Base-by-base conservation (phyloP, 1,140 invertebrate genomes). In the Diuraphis noxia region DNA sequence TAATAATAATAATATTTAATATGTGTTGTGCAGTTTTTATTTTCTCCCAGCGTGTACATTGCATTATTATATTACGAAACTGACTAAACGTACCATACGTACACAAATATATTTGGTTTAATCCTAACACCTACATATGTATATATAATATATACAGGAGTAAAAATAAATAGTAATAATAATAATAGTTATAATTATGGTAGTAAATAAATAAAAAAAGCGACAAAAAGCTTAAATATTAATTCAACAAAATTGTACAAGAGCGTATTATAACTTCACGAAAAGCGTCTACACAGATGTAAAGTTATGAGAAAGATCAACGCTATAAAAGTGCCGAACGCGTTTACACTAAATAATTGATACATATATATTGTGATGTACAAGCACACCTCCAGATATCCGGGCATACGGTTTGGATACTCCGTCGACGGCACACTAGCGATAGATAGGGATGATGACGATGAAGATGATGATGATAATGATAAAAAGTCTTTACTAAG, bases 381-480 rank as follows among this genome's bases (percentile, higher is more conserved):
- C 77, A 82, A 91, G 89, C 89, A 91, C 89, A 82, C 89, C 89
- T 91, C 89, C 89, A 91, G 25, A 46, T 82, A 82, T 30, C 77
- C 36, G 89, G 89, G 72, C 72, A 36, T 9, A 38, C 88, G 43
- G 77, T 90, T 87, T 38, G 49, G 49, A 49, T 79, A 36, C 2
- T 90, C n/a, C 19, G n/a, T 40, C n/a, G 40, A 46, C 19, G 56
- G 56, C 13, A 72, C 56, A n/a, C 4, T 72, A 72, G 56, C 13
- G 56, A 13, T 72, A 7, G 56, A 63, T 17, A n/a, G 25, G 13
- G 88, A 82, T 23, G 77, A 79, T 79, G 77, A 79, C 25, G 81
- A 82, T n/a, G 88, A 36, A 5, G 30, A 30, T n/a, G 43, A 46
- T 46, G 43, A 10, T 46, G 88, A 36, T 13, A 13, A 30, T n/a